Evolutionary conservation across 2,797 vertebrate species (phyloP).

Genomic region (Discoglossus pictus): DNA sequence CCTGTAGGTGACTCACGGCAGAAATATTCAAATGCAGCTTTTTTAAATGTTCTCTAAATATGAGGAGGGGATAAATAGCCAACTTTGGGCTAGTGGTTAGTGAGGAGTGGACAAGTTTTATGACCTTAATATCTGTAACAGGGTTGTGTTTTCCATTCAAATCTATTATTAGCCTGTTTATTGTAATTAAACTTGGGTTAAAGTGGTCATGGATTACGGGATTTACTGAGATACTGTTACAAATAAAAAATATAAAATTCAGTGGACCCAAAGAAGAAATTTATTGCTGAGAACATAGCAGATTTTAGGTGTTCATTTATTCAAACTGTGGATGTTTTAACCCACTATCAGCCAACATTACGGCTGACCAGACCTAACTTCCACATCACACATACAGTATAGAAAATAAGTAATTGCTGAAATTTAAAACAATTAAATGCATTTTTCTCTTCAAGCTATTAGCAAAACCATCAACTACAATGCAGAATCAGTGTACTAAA

Average conservation of each 20-base stretch:
- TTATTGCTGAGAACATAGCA: conserved; percentile 24
- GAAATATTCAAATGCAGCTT: conserved; percentile 23
- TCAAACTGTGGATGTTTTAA: conserved; percentile 21
- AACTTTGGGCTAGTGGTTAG: conserved; percentile 36
- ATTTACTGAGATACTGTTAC: conserved; percentile 60
- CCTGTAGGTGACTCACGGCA: conserved; percentile 26
- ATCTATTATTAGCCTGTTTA: conserved; percentile 59
- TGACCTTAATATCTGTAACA: conserved; percentile 45
- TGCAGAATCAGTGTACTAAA: too few species aligned
- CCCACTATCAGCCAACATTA: too few species aligned
- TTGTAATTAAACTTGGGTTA: conserved; percentile 59
- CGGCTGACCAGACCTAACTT: too few species aligned
- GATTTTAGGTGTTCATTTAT: conserved; percentile 20
- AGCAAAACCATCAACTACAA: too few species aligned
- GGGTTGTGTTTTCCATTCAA: conserved; percentile 46
- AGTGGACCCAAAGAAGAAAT: conserved; percentile 27
- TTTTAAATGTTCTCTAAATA: conserved; percentile 45
- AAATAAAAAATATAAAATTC: conserved; percentile 52
- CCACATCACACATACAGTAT: too few species aligned
- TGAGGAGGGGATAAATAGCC: conserved; percentile 26
- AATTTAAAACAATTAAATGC: too few species aligned
- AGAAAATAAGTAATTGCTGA: too few species aligned
- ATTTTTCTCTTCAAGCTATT: too few species aligned
- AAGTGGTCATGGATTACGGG: conserved; percentile 56
- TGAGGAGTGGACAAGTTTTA: conserved; percentile 49